Conservation (phyloP, 2,797 vertebrate species). For the Leptoclinus maculatus region DNA sequence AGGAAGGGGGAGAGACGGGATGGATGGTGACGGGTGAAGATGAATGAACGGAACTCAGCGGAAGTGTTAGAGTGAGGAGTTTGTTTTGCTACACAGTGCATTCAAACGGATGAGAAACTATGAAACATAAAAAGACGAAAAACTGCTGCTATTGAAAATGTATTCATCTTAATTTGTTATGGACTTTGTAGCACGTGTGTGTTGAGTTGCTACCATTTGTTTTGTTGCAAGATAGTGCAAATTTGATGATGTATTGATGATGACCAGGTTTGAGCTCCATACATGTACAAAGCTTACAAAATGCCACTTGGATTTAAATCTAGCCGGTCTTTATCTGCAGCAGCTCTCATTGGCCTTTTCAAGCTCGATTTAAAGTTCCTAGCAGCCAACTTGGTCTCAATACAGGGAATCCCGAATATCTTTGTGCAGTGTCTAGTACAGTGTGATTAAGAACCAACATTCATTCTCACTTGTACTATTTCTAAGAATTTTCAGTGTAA, state of each 20-base stretch:
- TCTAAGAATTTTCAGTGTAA: background rate
- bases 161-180: background rate
- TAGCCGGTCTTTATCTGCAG: background rate
- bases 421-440: background rate
- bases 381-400: background rate
- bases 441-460: background rate
- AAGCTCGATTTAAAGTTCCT: background rate
- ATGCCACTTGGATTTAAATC: background rate
- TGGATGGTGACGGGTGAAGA: conserved; percentile 26
- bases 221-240: background rate
- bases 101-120: no score
- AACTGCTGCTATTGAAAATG: background rate
- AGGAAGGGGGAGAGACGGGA: conserved; percentile 15
- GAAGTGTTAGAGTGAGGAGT: conserved; percentile 3
- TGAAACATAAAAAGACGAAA: background rate
- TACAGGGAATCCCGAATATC: background rate
- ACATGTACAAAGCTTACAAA: background rate
- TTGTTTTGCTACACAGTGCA: background rate
- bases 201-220: background rate
- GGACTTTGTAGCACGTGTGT: background rate
- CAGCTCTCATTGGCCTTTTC: background rate
- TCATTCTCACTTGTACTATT: conserved; percentile 4
- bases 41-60: conserved; percentile 24
- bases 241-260: background rate
- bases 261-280: background rate